A percentile compares a stretch with the other conserved stretches of the same genome.
Evolutionary conservation across 2,888 invertebrate species (phyloP).

Genomic region (Eristalinus sepulchralis): DNA sequence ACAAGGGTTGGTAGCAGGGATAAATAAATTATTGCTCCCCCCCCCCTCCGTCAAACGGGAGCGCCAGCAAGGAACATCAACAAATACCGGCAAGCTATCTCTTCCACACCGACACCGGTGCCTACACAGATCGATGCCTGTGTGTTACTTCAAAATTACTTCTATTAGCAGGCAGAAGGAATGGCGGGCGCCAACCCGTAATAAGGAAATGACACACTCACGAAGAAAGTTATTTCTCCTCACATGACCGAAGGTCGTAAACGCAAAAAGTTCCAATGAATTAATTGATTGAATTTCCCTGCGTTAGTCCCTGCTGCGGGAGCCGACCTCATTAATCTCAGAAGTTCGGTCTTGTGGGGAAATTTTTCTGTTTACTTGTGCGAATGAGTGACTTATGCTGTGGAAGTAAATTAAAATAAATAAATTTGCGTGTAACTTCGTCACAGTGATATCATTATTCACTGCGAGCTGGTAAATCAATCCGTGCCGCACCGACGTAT

Average conservation of each 20-base stretch:
- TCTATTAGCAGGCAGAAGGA: not conserved
- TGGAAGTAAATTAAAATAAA: constrained; percentile 1
- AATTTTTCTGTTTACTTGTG: not conserved
- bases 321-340: constrained; percentile 22
- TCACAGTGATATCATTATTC: not conserved
- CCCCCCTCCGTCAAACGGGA: not conserved
- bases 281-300: constrained; percentile 33
- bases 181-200: not conserved
- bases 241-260: not conserved
- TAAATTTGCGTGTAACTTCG: not conserved
- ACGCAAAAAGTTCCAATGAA: constrained; percentile 20
- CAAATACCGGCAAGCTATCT: constrained; percentile 12
- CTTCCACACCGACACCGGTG: not conserved
- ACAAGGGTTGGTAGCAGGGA: not conserved
- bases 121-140: not conserved
- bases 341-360: not conserved
- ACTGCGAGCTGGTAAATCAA: not conserved
- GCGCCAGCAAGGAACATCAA: not conserved
- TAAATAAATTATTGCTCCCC: not conserved
- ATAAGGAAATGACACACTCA: not conserved
- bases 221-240: not conserved
- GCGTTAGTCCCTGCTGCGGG: not conserved
- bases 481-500: not conserved
- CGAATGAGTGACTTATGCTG: not conserved
- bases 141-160: not conserved